Evolutionary conservation across 2,888 invertebrate species (phyloP).

Genomic region (Dexiosoma caninum): DNA sequence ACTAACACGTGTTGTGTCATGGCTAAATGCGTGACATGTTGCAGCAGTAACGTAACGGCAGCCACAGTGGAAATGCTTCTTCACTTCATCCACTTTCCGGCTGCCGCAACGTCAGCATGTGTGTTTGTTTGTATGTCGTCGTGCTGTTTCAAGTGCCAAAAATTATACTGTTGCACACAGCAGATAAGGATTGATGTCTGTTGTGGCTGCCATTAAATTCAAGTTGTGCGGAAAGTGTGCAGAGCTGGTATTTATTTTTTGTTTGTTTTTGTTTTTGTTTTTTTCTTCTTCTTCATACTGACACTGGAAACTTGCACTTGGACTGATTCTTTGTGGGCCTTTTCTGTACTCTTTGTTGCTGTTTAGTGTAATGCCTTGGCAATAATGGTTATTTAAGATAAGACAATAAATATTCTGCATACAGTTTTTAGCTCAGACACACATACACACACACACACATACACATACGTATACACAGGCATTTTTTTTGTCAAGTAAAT

Average conservation of each 20-base stretch:
- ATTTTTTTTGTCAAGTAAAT: constrained; percentile 27
- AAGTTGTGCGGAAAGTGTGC: constrained; percentile 26
- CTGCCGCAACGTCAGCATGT: not conserved
- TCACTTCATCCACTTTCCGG: constrained; percentile 15
- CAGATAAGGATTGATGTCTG: constrained; percentile 63
- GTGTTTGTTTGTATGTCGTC: not conserved
- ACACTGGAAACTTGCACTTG: constrained; percentile 30
- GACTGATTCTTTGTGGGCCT: constrained; percentile 4
- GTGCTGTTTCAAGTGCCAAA: constrained; percentile 59
- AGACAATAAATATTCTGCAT: constrained; percentile 52
- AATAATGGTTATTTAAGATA: constrained; percentile 57
- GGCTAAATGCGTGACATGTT: constrained; percentile 63
- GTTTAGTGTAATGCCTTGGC: constrained; percentile 55
- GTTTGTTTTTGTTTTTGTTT: too few relatives aligned
- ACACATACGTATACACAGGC: too few relatives aligned
- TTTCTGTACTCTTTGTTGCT: constrained; percentile 17
- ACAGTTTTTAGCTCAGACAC: not conserved
- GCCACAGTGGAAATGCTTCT: constrained; percentile 37
- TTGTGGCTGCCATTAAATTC: constrained; percentile 41
- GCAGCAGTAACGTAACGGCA: constrained; percentile 35
- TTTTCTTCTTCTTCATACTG: too few relatives aligned
- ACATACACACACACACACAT: too few relatives aligned
- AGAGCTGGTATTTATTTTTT: too few relatives aligned
- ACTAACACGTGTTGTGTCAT: constrained; percentile 64
- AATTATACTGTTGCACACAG: constrained; percentile 61